Percentiles rank a stretch among this genome's conserved stretches.
phyloP scores from a whole-genome alignment of 1,140 invertebrate species.

The Drosophila ambigua region DNA sequence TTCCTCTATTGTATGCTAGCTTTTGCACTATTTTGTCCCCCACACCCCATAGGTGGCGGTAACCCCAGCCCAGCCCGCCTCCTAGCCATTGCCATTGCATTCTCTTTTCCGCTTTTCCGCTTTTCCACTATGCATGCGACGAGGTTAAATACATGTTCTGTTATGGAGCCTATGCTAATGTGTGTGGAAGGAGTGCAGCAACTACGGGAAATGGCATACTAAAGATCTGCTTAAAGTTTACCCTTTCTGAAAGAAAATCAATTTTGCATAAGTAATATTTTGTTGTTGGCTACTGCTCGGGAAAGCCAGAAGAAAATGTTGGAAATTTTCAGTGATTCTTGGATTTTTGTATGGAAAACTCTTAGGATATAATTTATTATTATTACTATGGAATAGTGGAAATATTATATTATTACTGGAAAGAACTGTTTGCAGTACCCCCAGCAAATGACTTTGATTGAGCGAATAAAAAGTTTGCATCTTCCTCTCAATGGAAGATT shows the following conservation, averaged over 20 bases:
- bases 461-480: too few species aligned
- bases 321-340: too few species aligned
- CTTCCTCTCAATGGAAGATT: too few species aligned
- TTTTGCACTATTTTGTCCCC: slow-evolving; percentile 48
- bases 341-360: too few species aligned
- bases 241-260: slow-evolving; percentile 7
- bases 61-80: neutral
- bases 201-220: slow-evolving; percentile 20
- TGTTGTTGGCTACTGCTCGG: too few species aligned
- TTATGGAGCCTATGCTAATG: slow-evolving; percentile 50
- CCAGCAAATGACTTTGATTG: too few species aligned
- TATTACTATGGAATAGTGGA: too few species aligned
- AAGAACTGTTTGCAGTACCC: too few species aligned
- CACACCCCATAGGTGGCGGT: too few species aligned
- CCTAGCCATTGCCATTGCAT: slow-evolving; percentile 12
- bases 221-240: slow-evolving; percentile 31
- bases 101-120: neutral
- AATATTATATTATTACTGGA: too few species aligned
- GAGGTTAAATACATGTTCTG: slow-evolving; percentile 49
- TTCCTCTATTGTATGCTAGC: slow-evolving; percentile 52
- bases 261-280: slow-evolving; percentile 1
- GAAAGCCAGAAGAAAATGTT: too few species aligned
- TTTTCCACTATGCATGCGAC: slow-evolving; percentile 15
- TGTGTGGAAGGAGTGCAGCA: neutral
- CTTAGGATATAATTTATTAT: too few species aligned